phyloP scores from a whole-genome alignment of 2,888 invertebrate species.

The Yponomeuta sedellus region DNA sequence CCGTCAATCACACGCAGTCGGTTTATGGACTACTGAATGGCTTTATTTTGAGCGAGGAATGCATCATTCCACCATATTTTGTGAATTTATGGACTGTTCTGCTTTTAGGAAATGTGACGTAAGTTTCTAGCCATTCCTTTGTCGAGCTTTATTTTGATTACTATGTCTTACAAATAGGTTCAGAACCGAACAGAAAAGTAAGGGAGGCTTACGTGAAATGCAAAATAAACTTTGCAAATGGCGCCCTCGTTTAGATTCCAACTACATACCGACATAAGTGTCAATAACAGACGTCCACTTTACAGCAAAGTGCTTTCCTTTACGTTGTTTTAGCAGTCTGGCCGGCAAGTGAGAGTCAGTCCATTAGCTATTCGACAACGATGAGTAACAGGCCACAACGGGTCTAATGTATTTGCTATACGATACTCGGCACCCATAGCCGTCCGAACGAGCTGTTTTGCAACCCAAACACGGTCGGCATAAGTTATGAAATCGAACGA shows the following conservation, averaged over 20 bases:
- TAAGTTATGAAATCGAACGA: conserved; percentile 49
- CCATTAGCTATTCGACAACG: conserved; percentile 34
- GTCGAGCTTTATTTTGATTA: too few relatives aligned
- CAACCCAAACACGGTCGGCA: conserved; percentile 37
- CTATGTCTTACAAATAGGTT: too few relatives aligned
- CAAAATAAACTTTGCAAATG: too few relatives aligned
- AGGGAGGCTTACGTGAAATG: neutral
- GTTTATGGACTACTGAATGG: neutral
- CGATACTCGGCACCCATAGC: conserved; percentile 30
- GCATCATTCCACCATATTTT: neutral
- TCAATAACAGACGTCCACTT: conserved; percentile 43
- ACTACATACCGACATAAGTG: too few relatives aligned
- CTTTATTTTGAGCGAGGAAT: neutral
- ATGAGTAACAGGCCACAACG: conserved; percentile 11
- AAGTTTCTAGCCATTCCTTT: too few relatives aligned
- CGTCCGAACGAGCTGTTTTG: conserved; percentile 24
- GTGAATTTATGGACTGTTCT: neutral
- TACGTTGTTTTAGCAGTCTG: conserved; percentile 5
- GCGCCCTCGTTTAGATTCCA: neutral
- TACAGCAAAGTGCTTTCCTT: conserved; percentile 26
- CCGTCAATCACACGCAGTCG: neutral
- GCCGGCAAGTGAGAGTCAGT: conserved; percentile 2
- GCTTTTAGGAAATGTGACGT: too few relatives aligned
- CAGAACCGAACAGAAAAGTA: too few relatives aligned
- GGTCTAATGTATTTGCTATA: conserved; percentile 40